A percentile compares a stretch with the other conserved stretches of the same genome.
Evolutionary conservation across 2,113 vertebrate species (phyloP).

Genomic region (Dasypus novemcinctus): DNA sequence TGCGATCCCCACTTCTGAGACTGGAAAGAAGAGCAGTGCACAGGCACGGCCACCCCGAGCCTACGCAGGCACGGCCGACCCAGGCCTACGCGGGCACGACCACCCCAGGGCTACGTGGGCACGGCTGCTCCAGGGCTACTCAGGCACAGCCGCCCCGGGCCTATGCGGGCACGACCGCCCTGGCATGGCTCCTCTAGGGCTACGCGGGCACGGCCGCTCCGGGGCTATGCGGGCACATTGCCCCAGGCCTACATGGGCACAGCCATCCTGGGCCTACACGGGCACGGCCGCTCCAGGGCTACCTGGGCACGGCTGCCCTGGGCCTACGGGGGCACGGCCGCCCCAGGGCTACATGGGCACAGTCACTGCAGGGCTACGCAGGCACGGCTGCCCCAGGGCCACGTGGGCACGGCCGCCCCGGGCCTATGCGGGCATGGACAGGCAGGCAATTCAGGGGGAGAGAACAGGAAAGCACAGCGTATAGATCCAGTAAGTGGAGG

Average conservation of each 20-base stretch:
- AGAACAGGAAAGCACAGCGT: background rate
- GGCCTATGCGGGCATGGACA: background rate
- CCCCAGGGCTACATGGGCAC: background rate
- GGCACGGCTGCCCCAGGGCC: background rate
- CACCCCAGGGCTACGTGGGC: background rate
- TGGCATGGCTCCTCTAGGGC: background rate
- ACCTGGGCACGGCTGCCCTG: background rate
- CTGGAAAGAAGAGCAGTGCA: background rate
- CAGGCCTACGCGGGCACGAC: background rate
- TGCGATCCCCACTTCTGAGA: background rate
- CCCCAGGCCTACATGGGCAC: too few relatives aligned
- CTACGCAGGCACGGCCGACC: constrained; percentile 18
- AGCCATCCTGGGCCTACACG: background rate
- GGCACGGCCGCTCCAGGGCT: too few relatives aligned
- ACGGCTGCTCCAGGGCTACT: too few relatives aligned
- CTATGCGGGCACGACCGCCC: background rate
- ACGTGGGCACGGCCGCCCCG: background rate
- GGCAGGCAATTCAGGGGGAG: background rate
- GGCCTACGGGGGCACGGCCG: background rate
- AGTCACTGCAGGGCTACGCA: too few relatives aligned
- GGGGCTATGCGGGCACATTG: background rate
- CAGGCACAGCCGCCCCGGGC: background rate
- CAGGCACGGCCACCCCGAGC: background rate
- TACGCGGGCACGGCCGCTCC: background rate
- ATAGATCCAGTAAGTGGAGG: background rate